These are phyloP conservation scores for Cerastis leucographa DNA, from an alignment of 2,888 invertebrate genomes.

Conservation along the genomic window DNA sequence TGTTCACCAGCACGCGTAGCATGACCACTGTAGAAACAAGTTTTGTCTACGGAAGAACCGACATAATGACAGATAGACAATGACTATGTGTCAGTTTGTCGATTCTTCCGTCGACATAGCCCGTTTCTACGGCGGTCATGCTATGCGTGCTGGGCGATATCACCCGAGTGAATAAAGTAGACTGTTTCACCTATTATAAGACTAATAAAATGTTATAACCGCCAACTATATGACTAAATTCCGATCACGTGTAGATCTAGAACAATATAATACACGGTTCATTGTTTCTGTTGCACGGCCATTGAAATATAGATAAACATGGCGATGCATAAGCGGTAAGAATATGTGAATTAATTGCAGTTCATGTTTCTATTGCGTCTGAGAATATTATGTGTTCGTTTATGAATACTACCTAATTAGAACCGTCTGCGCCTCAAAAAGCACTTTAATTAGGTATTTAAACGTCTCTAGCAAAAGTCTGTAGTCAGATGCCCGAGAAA, in stretches of 20 bases:
- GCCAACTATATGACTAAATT: constrained; percentile 32
- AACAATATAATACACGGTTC: constrained; percentile 48
- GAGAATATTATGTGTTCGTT: not conserved
- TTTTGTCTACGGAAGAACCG: too few species aligned
- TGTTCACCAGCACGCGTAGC: too few species aligned
- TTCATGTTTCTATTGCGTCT: constrained; percentile 15
- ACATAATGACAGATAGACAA: too few species aligned
- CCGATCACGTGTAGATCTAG: constrained; percentile 43
- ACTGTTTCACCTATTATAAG: too few species aligned
- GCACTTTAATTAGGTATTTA: not conserved
- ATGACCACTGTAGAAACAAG: too few species aligned
- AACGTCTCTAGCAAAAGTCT: not conserved
- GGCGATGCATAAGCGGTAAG: not conserved
- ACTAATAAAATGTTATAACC: not conserved
- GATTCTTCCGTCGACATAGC: too few species aligned
- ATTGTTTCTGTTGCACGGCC: constrained; percentile 47
- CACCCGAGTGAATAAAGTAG: too few species aligned
- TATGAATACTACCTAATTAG: not conserved
- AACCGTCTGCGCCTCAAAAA: not conserved
- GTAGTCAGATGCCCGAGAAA: not conserved
- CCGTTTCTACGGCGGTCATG: too few species aligned
- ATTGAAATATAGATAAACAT: constrained; percentile 59
- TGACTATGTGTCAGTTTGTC: too few species aligned
- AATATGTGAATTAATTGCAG: constrained; percentile 16
- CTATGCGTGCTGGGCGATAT: too few species aligned